A percentile compares a stretch with the other conserved stretches of the same genome.
Conservation (phyloP, 2,888 invertebrate genomes). For the Eustalomyia histrio region DNA sequence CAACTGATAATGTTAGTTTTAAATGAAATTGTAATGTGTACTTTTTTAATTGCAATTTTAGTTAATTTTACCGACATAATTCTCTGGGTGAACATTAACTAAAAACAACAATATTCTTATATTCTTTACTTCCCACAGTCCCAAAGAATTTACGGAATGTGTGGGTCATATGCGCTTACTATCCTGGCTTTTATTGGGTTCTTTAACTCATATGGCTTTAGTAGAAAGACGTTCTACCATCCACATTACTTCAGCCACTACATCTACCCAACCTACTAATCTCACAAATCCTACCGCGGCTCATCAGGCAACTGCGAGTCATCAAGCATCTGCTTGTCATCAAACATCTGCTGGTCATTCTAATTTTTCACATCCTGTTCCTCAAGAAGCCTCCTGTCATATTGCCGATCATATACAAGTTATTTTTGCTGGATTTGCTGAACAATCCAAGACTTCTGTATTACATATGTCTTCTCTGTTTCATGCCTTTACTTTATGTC, state of each 20-base stretch:
- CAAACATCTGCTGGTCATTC: constrained; percentile 48
- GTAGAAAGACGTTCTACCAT: constrained; percentile 72
- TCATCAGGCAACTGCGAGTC: constrained; percentile 62
- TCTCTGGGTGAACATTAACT: no score
- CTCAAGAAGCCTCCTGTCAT: constrained; percentile 96
- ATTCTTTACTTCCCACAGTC: constrained; percentile 80
- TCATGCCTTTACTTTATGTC: constrained; percentile 98
- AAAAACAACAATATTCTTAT: background rate
- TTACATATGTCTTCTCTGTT: constrained; percentile 97
- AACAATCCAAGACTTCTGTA: constrained; percentile 94
- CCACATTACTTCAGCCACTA: constrained; percentile 38
- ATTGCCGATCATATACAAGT: constrained; percentile 98
- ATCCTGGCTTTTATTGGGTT: constrained; percentile 97
- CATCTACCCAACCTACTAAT: constrained; percentile 57
- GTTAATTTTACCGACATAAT: no score
- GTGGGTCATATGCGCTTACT: constrained; percentile 95
- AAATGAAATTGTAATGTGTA: no score
- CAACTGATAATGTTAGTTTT: no score
- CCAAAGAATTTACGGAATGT: constrained; percentile 96
- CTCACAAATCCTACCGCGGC: constrained; percentile 61
- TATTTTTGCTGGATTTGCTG: constrained; percentile 97
- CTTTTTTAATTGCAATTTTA: no score
- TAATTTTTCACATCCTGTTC: constrained; percentile 87
- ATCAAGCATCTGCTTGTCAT: no score
- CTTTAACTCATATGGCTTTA: constrained; percentile 93